A percentile compares a stretch with the other conserved stretches of the same genome.
Conservation (phyloP, 2,113 vertebrate species). For the Hemiscyllium ocellatum region DNA sequence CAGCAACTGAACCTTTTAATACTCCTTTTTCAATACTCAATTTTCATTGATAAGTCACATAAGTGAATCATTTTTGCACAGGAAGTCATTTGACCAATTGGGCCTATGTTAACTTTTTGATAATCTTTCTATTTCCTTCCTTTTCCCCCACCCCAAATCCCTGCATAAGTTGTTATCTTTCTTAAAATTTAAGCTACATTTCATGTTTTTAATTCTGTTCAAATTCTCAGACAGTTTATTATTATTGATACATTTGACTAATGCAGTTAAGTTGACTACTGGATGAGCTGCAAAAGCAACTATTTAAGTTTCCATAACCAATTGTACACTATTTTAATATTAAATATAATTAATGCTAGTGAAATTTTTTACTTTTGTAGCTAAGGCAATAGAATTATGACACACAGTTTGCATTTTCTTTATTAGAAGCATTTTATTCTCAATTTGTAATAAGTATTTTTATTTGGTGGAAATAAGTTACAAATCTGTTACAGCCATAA, state of each 20-base stretch:
- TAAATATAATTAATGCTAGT: background rate
- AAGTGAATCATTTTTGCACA: too few relatives aligned
- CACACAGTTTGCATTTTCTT: background rate
- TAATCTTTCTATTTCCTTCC: background rate
- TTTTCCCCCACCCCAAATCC: too few relatives aligned
- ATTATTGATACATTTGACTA: background rate
- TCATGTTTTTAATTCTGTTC: background rate
- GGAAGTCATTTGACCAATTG: background rate
- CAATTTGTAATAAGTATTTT: background rate
- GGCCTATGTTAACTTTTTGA: background rate
- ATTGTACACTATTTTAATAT: background rate
- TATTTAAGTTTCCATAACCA: background rate
- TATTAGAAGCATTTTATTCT: constrained; percentile 8
- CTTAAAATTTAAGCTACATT: background rate
- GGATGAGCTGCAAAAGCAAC: background rate
- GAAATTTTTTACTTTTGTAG: background rate
- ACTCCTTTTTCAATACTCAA: background rate
- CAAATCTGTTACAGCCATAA: constrained; percentile 19
- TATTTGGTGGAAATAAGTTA: background rate
- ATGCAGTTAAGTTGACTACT: background rate
- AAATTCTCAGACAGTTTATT: background rate
- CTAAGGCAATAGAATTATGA: background rate
- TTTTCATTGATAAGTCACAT: background rate
- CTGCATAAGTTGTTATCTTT: background rate
- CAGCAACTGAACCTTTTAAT: background rate